These are phyloP conservation scores for Sarotherodon lohbergeri DNA, from an alignment of 2,113 vertebrate species.

Conservation along the genomic window DNA sequence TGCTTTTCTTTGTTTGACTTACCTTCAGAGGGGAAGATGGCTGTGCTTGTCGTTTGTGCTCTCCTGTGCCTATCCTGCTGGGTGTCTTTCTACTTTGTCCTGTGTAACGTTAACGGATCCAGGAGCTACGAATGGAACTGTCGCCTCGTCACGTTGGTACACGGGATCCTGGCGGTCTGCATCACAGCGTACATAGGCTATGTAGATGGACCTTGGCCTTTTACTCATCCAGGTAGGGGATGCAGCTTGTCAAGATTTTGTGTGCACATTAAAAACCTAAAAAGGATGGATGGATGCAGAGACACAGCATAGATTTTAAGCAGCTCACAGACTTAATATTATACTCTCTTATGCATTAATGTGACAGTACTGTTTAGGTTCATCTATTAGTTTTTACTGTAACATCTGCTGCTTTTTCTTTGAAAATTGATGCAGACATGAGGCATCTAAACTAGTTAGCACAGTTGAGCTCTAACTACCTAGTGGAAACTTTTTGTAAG, in stretches of 20 bases:
- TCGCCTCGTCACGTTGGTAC: constrained; percentile 87
- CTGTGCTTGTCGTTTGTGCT: constrained; percentile 71
- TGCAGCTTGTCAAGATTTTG: background rate
- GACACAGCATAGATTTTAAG: background rate
- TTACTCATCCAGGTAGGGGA: constrained; percentile 85
- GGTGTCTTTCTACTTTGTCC: constrained; percentile 81
- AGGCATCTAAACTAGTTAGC: background rate
- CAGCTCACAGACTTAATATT: background rate
- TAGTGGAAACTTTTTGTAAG: background rate
- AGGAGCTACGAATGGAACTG: constrained; percentile 90
- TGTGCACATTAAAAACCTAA: background rate
- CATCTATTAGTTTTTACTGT: background rate
- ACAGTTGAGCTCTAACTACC: background rate
- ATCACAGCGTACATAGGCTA: constrained; percentile 92
- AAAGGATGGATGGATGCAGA: background rate
- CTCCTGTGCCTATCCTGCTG: constrained; percentile 82
- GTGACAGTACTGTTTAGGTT: background rate
- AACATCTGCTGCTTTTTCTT: background rate
- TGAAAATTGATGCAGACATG: background rate
- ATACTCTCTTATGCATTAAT: background rate
- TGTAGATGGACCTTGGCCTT: constrained; percentile 93
- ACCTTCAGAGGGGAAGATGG: constrained; percentile 72
- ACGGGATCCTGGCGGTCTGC: constrained; percentile 84
- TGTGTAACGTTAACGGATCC: constrained; percentile 77
- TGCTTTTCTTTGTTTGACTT: constrained; percentile 3